Base-by-base conservation (phyloP, 2,113 vertebrate genomes). In the Scomber japonicus region DNA sequence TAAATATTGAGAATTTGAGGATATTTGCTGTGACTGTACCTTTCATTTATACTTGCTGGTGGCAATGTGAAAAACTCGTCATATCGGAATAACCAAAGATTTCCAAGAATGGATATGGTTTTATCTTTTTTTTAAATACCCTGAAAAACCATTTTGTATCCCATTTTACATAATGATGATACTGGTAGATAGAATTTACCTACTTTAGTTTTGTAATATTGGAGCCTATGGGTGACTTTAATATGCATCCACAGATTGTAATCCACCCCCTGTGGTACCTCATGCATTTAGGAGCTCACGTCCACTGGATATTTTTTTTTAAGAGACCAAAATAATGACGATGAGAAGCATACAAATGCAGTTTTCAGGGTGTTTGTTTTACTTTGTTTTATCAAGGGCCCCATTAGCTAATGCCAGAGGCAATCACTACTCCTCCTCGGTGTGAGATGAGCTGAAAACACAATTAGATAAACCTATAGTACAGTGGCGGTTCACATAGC, bases 381-480 rank as follows among this genome's bases (percentile, higher is more conserved):
- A 60, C 56, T 78, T 75, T 78, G 55, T 64, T 81, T 71, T 65
- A 60, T 67, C 31, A 79, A 64, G 44, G n/a, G 46, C 12, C 57
- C 63, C n/a, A 70, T 81, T 78, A 77, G 35, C 66, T 48, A 48
- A 84, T 68, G 73, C 61, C 79, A 75, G 54, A 66, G 19, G 53
- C 54, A 35, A 60, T 82, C 69, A 59, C 64, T 8, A 8, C 62
- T 71, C 66, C 15, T 48, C 69, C 12, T 44, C 11, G 3, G 35
- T 46, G 54, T 40, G 35, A 66, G 77, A 19, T n/a, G 59, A 73
- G 59, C 82, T 57, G 60, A 77, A 83, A 82, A 85, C 68, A 78
- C 77, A 81, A 89, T 89, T 80, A 79, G 70, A 75, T 48, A 40
- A 84, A 75, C 61, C 64, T 68, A 73, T 40, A 76, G 78, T 44